These are phyloP conservation scores for Dinomys branickii DNA, from an alignment of 2,113 vertebrate species.

Conservation along the genomic window DNA sequence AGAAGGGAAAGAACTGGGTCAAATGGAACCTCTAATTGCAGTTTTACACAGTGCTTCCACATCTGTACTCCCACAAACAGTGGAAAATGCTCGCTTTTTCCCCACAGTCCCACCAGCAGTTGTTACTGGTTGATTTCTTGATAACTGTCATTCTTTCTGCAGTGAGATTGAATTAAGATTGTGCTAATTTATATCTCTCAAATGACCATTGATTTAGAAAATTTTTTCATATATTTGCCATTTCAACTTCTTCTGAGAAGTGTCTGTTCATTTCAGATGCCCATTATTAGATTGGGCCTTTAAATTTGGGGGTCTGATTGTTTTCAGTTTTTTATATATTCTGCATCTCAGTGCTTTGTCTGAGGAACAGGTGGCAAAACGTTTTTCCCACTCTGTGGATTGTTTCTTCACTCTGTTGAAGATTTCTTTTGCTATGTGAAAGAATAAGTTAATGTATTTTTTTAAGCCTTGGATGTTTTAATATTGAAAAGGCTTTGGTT, in stretches of 20 bases:
- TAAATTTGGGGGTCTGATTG: neutral
- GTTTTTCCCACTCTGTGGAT: neutral
- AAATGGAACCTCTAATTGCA: neutral
- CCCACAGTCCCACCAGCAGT: neutral
- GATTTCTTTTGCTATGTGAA: neutral
- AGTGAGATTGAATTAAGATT: neutral
- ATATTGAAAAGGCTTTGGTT: neutral
- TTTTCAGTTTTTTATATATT: neutral
- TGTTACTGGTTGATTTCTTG: neutral
- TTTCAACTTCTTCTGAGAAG: neutral
- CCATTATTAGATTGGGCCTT: neutral
- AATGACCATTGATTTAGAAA: neutral
- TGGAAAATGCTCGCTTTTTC: neutral
- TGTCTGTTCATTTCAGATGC: neutral
- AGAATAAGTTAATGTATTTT: neutral
- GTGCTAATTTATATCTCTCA: neutral
- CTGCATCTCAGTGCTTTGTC: neutral
- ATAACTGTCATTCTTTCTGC: neutral
- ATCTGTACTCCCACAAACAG: neutral
- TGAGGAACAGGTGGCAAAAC: neutral
- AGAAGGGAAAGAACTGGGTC: neutral
- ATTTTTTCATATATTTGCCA: neutral
- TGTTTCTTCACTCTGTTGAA: neutral
- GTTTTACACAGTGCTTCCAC: neutral
- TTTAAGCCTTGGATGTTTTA: neutral